These are phyloP conservation scores for Herpetotheres cachinnans DNA, from an alignment of 2,113 vertebrate species.

Conservation along the genomic window DNA sequence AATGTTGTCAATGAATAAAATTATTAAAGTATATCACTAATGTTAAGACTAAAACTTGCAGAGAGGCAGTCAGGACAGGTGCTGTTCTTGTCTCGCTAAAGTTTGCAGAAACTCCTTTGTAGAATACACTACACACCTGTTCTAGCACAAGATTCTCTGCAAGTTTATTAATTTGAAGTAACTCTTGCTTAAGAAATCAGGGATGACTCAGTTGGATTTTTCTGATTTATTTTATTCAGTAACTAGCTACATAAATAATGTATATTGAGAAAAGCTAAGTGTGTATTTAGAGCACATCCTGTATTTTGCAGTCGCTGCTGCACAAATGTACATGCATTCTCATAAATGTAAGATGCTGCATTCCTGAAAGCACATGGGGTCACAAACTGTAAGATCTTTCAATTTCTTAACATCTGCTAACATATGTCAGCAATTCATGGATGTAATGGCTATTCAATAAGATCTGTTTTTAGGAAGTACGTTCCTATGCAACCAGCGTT, in stretches of 20 bases:
- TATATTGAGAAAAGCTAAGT: background rate
- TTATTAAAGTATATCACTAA: background rate
- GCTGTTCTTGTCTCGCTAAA: background rate
- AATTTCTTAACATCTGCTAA: background rate
- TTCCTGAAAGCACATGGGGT: background rate
- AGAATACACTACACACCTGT: background rate
- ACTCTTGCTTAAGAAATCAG: background rate
- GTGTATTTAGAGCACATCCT: background rate
- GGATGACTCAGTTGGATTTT: background rate
- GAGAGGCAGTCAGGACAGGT: fast-evolving
- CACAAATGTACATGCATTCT: background rate
- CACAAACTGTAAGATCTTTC: background rate
- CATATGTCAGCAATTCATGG: background rate
- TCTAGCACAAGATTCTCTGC: background rate
- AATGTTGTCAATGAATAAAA: background rate
- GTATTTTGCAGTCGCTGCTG: background rate
- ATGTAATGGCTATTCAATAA: background rate
- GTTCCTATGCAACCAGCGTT: no score
- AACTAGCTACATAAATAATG: background rate
- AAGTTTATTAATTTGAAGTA: background rate
- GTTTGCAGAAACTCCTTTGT: background rate
- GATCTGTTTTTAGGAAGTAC: background rate
- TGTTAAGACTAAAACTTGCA: background rate
- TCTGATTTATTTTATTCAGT: background rate
- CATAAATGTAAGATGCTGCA: background rate